Percentiles rank a stretch among this genome's conserved stretches.
phyloP scores from a whole-genome alignment of 2,888 invertebrate species.

The Hybos culiciformis region DNA sequence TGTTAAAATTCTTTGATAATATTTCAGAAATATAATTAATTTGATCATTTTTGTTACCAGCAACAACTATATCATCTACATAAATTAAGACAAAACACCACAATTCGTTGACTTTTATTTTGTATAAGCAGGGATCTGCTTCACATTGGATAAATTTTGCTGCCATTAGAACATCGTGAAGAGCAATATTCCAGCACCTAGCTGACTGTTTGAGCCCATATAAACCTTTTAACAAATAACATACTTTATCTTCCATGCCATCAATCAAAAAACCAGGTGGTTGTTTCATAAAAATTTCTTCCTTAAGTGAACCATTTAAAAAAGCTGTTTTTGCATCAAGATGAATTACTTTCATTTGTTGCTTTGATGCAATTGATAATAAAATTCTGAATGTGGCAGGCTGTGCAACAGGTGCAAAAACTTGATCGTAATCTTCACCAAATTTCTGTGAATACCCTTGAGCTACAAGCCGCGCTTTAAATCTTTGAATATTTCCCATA shows the following conservation, averaged over 20 bases:
- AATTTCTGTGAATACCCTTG: too few species aligned
- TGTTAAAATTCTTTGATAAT: not conserved
- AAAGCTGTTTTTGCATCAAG: too few species aligned
- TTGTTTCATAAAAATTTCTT: constrained; percentile 1
- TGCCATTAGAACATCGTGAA: not conserved
- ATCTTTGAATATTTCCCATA: too few species aligned
- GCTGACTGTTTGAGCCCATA: constrained; percentile 1
- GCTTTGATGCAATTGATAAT: too few species aligned
- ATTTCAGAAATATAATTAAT: not conserved
- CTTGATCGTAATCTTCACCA: too few species aligned
- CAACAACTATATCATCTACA: not conserved
- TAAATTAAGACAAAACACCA: constrained; percentile 5
- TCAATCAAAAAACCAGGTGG: not conserved
- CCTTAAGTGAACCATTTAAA: not conserved
- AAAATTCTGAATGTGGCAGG: too few species aligned
- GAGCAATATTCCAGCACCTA: too few species aligned
- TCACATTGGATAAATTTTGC: not conserved
- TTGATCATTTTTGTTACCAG: not conserved
- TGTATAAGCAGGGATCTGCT: too few species aligned
- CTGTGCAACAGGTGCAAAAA: too few species aligned
- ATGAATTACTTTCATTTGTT: too few species aligned
- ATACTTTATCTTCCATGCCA: not conserved
- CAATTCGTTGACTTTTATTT: not conserved
- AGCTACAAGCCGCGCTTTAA: too few species aligned
- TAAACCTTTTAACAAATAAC: not conserved